Base-by-base conservation (phyloP, 2,797 vertebrate genomes). In the Pampus argenteus region DNA sequence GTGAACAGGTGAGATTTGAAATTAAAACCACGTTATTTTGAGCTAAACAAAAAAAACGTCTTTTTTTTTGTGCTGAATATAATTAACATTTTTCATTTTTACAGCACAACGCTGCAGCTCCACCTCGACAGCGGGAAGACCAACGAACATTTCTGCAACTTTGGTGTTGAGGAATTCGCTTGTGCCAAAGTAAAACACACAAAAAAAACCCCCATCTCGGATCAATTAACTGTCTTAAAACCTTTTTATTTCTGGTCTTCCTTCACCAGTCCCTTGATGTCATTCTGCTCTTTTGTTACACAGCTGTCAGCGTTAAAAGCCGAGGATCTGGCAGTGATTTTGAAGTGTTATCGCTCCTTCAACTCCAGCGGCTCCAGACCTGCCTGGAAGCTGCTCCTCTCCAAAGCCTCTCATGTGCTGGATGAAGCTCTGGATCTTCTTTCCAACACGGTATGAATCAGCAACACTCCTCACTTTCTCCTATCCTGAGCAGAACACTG, bases 351-450 rank as follows among this genome's bases (percentile, higher is more conserved):
- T 23, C 79, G 45, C 3, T 50, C 0, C 14, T 50, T 60, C 5
- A 80, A 52, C 61, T 55, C 61, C 11, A 88, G 29, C 3, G 62
- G 71, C 23, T 81, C 91, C 10, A 76, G 25, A 14, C 4, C 86
- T 1, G 56, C 23, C 23, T 94, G 91, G 93, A 92, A 90, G 67
- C 87, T 94, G 9, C 55, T 94, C 66, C 79, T 93, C 44, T 81
- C 77, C 28, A 87, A 89, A 68, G 65, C 85, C 17, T 86, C 83
- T 10, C 6, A 6, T 1, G 76, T 89, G 29, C 86, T 94, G 60
- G 79, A 92, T 38, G 31, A 64, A 38, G 90, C 92, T 60, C 89
- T 95, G 34, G 90, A 93, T 76, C 73, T 84, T 40, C 71, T 93
- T 2, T 5, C 40, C 49, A 68, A 81, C 86, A 82, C 1, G 85